Base-by-base conservation (phyloP, 1,140 invertebrate genomes). In the Ips nitidus region DNA sequence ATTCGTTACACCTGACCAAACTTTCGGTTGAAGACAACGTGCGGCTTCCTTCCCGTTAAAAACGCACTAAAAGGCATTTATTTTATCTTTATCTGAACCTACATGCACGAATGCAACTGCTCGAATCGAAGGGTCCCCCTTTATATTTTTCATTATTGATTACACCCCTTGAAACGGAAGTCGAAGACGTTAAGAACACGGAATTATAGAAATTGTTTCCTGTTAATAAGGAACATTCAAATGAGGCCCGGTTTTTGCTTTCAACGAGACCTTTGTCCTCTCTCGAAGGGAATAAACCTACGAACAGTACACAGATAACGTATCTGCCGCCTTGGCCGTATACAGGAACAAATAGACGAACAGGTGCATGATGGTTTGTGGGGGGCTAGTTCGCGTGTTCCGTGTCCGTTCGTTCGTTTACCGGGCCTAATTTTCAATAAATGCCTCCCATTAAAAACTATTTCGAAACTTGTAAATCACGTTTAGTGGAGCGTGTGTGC, bases 201-300 rank as follows among this genome's bases (percentile, higher is more conserved):
- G 42, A 66, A 66, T 66, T 66, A 66, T 66, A 66, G 65, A 66
- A 66, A 57, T 52, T 57, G 65, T 66, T 66, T 66, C 53, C 65
- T 52, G 65, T 58, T 58, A 41, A 58, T 58, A 40, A 53, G 7
- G 40, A 4, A 22, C 38, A 58, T 41, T 39, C 7, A 7, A 58
- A 58, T 58, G 38, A 4, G 7, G 4, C 6, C 52, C 6, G 22
- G 22, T 4, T 53, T 4, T 53, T 53, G 52, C 6, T 47, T 47
- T 1, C 45, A 47, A n/a, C n/a, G n/a, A n/a, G 4, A 47, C 4
- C 4, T 47, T 47, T 47, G 22, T 22, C 22, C 22, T 22, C 22
- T 22, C 22, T 22, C 22, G 22, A 22, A 22, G 22, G 22, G 22
- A 22, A 22, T 22, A 22, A 22, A 22, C 22, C 22, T 22, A 22